Evolutionary conservation across 1,140 invertebrate genomes (phyloP), one percentile per base, ranked within the genome.

Genomic region (Drosophila dunni): DNA sequence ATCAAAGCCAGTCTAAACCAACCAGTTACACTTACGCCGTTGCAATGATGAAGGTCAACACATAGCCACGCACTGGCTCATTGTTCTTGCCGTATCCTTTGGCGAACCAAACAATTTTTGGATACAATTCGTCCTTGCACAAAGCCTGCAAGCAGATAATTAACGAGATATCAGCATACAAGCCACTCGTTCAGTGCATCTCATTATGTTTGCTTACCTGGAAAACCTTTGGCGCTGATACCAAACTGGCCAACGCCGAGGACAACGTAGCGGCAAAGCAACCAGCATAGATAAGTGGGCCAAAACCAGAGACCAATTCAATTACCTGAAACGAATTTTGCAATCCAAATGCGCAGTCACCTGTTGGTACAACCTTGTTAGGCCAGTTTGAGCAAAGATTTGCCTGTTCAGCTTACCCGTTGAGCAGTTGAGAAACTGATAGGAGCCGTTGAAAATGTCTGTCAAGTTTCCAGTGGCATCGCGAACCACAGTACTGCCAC

Each of bases 201-300:
- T 34, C 33, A 10, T 17, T 24, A 3, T 40, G 15, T 36, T 44
- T 8, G 17, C 58, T 51, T 76, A 94, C 94, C 93, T 99, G 97
- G 86, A 98, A 97, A 0, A 97, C 96, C 94, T 97, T 97, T 0
- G 99, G 99, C 0, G 98, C 99, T 13, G 97, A 98, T 0, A 99
- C 98, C 50, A 99, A 94, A 72, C 97, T 98, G 1, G 98, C 98
- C 36, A 99, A 93, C 1, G 99, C 98, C 7, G 98, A 99, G 3
- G 98, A 98, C 9, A 99, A 93, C 0, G 98, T 99, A 2, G 98
- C 98, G 1, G 98, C 98, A 92, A 99, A 99, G 88, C 98, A 99
- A 0, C 98, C 98, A 24, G 97, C 97, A 86, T 98, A 99, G 78
- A 99, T 98, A 5, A 99, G 93, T 0, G 97, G 98, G 1, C 97